phyloP scores from a whole-genome alignment of 1,140 invertebrate species.

The Antheraea mylitta region DNA sequence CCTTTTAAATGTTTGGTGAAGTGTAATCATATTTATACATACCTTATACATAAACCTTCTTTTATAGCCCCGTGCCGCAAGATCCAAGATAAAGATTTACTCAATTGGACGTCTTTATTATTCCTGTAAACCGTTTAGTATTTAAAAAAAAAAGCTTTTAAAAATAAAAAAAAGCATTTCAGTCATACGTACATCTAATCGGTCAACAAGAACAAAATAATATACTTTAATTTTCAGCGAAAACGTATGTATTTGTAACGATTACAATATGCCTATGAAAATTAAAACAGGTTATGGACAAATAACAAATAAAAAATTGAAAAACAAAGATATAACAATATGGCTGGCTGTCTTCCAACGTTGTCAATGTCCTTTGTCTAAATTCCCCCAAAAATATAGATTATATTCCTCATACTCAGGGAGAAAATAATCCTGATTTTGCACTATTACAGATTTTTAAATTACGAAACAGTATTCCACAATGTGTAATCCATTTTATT shows the following conservation, averaged over 20 bases:
- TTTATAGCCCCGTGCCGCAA: conserved; percentile 84
- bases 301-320: neutral
- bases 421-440: too few relatives aligned
- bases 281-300: neutral
- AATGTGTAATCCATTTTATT: too few relatives aligned
- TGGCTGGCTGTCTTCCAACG: neutral
- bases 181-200: conserved; percentile 5
- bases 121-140: conserved; percentile 34
- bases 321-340: conserved; percentile 1
- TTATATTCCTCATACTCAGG: too few relatives aligned
- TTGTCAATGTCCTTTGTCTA: too few relatives aligned
- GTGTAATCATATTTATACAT: conserved; percentile 13
- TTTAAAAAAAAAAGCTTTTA: neutral
- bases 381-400: too few relatives aligned
- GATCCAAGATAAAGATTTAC: conserved; percentile 86
- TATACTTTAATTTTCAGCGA: neutral
- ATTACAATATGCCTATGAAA: neutral
- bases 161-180: neutral
- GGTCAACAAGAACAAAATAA: neutral
- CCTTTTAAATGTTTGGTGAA: neutral
- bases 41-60: conserved; percentile 81
- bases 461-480: too few relatives aligned
- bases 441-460: too few relatives aligned
- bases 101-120: conserved; percentile 78
- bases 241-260: neutral